Percentiles rank a stretch among this genome's conserved stretches.
Conservation (phyloP, 2,888 invertebrate species). For the Gryllus longicercus region DNA sequence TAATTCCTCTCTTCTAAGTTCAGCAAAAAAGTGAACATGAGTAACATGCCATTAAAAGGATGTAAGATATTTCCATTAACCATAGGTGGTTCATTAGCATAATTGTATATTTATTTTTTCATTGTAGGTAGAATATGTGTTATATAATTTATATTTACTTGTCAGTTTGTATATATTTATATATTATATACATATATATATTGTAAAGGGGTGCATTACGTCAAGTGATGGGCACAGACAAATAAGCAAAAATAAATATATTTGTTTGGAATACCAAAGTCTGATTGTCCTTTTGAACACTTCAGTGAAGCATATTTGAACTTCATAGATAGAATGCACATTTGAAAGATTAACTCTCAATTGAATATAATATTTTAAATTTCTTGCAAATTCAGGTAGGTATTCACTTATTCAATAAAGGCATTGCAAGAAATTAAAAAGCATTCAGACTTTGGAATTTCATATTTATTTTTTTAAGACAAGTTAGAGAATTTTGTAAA, state of each 20-base stretch:
- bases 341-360: no score
- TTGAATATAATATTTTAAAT: no score
- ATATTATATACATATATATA: conserved; percentile 9
- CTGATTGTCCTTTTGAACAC: background rate
- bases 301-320: no score
- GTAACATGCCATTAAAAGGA: background rate
- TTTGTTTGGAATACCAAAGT: conserved; percentile 17
- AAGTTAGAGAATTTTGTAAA: conserved; percentile 17
- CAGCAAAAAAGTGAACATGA: no score
- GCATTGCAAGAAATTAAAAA: background rate
- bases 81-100: background rate
- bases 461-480: conserved; percentile 10
- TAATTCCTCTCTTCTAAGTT: no score
- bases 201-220: background rate
- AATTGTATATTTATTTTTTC: background rate
- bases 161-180: conserved; percentile 17
- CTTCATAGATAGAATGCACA: no score
- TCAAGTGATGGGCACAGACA: conserved; percentile 10
- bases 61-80: conserved; percentile 17
- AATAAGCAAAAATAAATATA: conserved; percentile 17
- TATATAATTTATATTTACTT: background rate
- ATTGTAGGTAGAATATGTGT: background rate
- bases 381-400: no score
- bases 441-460: conserved; percentile 3
- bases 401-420: background rate